Evolutionary conservation across 2,888 invertebrate species (phyloP).

Genomic region (Cheilosia impressa): DNA sequence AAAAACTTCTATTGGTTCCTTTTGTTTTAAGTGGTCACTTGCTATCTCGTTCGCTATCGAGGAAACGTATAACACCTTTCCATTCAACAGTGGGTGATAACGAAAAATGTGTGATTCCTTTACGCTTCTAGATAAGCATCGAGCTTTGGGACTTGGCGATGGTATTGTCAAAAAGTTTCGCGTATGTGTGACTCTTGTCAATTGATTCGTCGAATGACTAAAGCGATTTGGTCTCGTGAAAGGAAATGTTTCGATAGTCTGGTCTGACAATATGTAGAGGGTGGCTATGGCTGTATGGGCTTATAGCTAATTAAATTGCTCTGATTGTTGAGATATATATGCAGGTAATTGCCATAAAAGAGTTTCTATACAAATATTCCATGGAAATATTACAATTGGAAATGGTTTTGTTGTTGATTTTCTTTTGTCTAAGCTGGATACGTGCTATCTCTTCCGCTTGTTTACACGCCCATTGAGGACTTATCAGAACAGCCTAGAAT

Average conservation of each 20-base stretch:
- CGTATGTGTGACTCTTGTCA: background rate
- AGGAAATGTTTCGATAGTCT: background rate
- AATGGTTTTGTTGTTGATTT: too few relatives aligned
- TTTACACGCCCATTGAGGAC: too few relatives aligned
- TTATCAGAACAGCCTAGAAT: too few relatives aligned
- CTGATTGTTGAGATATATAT: too few relatives aligned
- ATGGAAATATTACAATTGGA: too few relatives aligned
- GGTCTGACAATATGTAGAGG: too few relatives aligned
- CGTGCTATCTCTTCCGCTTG: too few relatives aligned
- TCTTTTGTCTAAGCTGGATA: too few relatives aligned
- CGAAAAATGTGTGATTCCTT: conserved; percentile 2
- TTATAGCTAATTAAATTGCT: background rate
- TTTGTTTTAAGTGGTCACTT: background rate
- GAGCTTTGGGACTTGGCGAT: background rate
- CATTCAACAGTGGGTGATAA: background rate
- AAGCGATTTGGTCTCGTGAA: background rate
- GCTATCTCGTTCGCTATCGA: background rate
- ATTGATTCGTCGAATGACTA: conserved; percentile 8
- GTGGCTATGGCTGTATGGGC: background rate
- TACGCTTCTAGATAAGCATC: background rate
- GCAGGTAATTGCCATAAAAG: too few relatives aligned
- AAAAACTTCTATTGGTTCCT: conserved; percentile 9
- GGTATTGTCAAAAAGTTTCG: background rate
- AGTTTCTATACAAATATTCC: too few relatives aligned
- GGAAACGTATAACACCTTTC: background rate